Percentiles rank a stretch among this genome's conserved stretches.
Evolutionary conservation across 2,888 invertebrate species (phyloP).

Genomic region (Drosophila ustulata): DNA sequence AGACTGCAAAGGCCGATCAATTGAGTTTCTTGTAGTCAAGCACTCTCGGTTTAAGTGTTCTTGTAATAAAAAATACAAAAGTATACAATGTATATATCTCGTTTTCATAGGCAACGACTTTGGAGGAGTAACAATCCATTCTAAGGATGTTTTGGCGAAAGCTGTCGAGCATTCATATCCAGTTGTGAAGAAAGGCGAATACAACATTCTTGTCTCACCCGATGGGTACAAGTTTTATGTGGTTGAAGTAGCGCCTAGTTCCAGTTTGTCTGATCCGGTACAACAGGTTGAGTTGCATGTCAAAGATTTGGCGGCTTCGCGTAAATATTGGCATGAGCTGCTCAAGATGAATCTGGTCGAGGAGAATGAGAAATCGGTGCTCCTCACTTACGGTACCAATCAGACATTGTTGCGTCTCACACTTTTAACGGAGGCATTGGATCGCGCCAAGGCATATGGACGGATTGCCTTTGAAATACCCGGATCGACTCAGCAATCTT

Average conservation of each 20-base stretch:
- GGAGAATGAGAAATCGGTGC: constrained; percentile 87
- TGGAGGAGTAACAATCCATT: constrained; percentile 92
- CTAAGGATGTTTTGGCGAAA: constrained; percentile 90
- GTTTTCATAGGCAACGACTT: constrained; percentile 91
- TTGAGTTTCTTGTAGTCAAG: too few relatives aligned
- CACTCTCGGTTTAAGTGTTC: too few relatives aligned
- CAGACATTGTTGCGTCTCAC: constrained; percentile 92
- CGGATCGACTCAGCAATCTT: constrained; percentile 89
- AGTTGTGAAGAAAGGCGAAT: constrained; percentile 87
- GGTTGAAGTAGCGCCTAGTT: constrained; percentile 87
- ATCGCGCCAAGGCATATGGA: constrained; percentile 96
- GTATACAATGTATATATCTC: neutral
- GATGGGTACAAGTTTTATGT: constrained; percentile 96
- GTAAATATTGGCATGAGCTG: constrained; percentile 93
- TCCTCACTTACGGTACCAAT: constrained; percentile 90
- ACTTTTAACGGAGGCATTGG: constrained; percentile 86
- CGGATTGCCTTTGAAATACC: constrained; percentile 98
- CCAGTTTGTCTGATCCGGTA: constrained; percentile 90
- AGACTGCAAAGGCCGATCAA: too few relatives aligned
- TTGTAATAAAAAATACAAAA: too few relatives aligned
- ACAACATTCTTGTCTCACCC: constrained; percentile 91
- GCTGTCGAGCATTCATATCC: constrained; percentile 92
- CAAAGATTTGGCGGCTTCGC: constrained; percentile 90
- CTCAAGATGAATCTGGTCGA: constrained; percentile 90
- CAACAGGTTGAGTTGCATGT: constrained; percentile 92